A percentile compares a stretch with the other conserved stretches of the same genome.
phyloP scores from a whole-genome alignment of 2,797 vertebrate species.

The Aeoliscus strigatus region DNA sequence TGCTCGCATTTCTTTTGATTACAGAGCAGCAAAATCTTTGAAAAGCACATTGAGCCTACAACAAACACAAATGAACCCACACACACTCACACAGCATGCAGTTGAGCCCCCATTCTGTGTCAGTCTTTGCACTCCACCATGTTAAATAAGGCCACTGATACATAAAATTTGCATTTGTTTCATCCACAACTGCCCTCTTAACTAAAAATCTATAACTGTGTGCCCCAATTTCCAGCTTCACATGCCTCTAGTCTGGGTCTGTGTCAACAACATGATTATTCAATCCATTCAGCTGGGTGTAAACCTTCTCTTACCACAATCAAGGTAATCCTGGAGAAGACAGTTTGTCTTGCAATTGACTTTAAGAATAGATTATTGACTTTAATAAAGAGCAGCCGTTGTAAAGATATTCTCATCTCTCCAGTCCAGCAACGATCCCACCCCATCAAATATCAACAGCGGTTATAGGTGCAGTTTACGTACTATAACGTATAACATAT shows the following conservation, averaged over 20 bases:
- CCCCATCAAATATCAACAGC: too few relatives aligned
- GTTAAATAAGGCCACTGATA: constrained; percentile 62
- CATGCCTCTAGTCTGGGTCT: constrained; percentile 30
- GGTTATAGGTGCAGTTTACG: too few relatives aligned
- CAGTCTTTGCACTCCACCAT: constrained; percentile 39
- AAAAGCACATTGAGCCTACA: constrained; percentile 45
- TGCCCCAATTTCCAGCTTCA: constrained; percentile 41
- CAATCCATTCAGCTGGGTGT: constrained; percentile 24
- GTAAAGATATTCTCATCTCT: too few relatives aligned
- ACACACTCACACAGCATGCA: constrained; percentile 9
- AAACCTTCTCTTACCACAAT: constrained; percentile 18
- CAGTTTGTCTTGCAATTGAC: too few relatives aligned
- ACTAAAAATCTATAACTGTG: constrained; percentile 41
- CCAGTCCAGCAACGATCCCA: too few relatives aligned
- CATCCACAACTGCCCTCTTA: constrained; percentile 35
- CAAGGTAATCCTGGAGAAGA: too few relatives aligned
- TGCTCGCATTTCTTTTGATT: constrained; percentile 50
- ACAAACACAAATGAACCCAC: constrained; percentile 3
- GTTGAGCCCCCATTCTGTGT: constrained; percentile 42
- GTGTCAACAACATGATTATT: constrained; percentile 25
- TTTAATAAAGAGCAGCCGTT: too few relatives aligned
- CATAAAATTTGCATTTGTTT: constrained; percentile 64
- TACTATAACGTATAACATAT: too few relatives aligned
- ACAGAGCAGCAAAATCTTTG: constrained; percentile 43
- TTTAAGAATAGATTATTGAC: too few relatives aligned